A percentile compares a stretch with the other conserved stretches of the same genome.
These are phyloP conservation scores for Pagetopsis macropterus DNA, from an alignment of 2,797 vertebrate species.

Conservation along the genomic window DNA sequence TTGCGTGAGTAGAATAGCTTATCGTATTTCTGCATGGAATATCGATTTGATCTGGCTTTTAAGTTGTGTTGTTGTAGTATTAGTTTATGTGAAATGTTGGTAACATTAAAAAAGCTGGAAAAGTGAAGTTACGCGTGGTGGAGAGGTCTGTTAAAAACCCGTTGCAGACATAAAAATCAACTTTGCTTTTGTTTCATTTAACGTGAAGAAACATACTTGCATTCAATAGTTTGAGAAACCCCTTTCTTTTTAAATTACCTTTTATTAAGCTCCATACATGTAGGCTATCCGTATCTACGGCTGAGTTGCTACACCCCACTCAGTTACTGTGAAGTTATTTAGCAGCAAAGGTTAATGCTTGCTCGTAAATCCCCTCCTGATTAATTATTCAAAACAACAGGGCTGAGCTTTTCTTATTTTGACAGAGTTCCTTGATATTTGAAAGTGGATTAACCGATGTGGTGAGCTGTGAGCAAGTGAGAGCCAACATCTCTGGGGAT, in stretches of 20 bases:
- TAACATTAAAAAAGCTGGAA: background rate
- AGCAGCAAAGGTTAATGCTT: background rate
- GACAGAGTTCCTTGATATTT: background rate
- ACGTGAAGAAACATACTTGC: background rate
- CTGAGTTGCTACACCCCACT: conserved; percentile 17
- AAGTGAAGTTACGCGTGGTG: conserved; percentile 27
- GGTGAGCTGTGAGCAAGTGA: too few relatives aligned
- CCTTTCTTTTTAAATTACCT: background rate
- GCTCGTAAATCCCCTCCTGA: background rate
- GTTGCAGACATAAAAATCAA: background rate
- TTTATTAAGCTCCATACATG: background rate
- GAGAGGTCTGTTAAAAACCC: background rate
- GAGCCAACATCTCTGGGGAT: background rate
- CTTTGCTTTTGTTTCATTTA: background rate
- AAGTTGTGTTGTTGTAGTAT: background rate
- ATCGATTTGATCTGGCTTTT: background rate
- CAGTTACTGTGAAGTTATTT: conserved; percentile 40
- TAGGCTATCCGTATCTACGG: background rate
- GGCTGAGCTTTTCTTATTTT: background rate
- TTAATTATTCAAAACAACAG: background rate
- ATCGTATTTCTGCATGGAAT: background rate
- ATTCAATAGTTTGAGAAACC: too few relatives aligned
- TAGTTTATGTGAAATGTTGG: background rate
- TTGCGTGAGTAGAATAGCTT: background rate
- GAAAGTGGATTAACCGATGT: conserved; percentile 4